phyloP scores from a whole-genome alignment of 2,888 invertebrate genomes.

The Calliopum simillimum region DNA sequence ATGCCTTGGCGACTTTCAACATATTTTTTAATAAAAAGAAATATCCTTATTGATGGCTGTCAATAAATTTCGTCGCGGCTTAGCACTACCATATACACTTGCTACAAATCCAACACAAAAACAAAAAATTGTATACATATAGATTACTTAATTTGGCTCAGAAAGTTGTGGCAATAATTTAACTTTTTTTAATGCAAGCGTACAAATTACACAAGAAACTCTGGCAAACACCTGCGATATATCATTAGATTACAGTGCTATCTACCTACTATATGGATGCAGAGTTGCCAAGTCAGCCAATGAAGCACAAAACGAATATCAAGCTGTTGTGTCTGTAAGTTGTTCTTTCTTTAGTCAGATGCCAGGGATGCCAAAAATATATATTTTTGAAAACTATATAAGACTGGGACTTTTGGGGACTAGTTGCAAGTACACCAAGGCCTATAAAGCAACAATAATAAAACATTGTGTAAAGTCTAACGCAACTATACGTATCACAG shows the following conservation, averaged over 20 bases:
- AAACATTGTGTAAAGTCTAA: too few species aligned
- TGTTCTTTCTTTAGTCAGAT: not conserved
- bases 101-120: not conserved
- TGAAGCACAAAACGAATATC: not conserved
- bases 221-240: conserved; percentile 61
- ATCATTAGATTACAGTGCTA: conserved; percentile 57
- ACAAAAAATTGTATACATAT: not conserved
- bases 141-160: not conserved
- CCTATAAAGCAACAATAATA: too few species aligned
- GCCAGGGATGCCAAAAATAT: too few species aligned
- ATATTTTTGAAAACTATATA: too few species aligned
- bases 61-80: not conserved
- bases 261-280: too few species aligned
- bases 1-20: not conserved
- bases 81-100: not conserved
- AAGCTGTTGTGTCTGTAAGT: not conserved
- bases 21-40: conserved; percentile 15
- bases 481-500: too few species aligned
- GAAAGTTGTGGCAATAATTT: conserved; percentile 28
- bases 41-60: conserved; percentile 14
- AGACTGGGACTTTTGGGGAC: too few species aligned
- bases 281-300: not conserved
- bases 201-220: conserved; percentile 58
- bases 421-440: too few species aligned
- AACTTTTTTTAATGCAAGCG: conserved; percentile 45